Conservation (phyloP, 2,797 vertebrate genomes). For the Enteromius afrohamiltoni region DNA sequence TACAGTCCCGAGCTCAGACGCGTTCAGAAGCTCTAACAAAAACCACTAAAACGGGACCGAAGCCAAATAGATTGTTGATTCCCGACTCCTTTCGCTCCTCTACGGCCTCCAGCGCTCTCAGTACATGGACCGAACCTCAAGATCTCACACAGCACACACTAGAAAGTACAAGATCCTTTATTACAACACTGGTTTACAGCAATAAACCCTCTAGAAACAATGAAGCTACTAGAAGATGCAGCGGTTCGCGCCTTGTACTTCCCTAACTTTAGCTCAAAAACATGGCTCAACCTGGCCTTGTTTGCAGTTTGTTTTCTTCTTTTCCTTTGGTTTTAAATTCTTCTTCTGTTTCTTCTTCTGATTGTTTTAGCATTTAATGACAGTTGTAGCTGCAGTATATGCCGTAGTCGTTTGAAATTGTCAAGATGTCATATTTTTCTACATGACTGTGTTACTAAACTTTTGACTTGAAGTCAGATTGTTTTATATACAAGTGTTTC, state of each 20-base stretch:
- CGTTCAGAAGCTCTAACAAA: background rate
- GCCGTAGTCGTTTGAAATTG: conserved; percentile 52
- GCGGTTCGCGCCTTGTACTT: conserved; percentile 41
- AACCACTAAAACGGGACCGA: background rate
- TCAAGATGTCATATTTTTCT: conserved; percentile 66
- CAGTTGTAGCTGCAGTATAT: conserved; percentile 57
- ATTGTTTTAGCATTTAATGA: conserved; percentile 55
- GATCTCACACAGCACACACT: conserved; percentile 42
- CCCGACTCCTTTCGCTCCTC: conserved; percentile 10
- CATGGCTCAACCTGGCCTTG: conserved; percentile 39
- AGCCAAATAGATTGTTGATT: background rate
- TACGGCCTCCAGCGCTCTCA: conserved; percentile 40
- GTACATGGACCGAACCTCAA: conserved; percentile 13
- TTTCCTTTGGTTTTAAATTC: conserved; percentile 39
- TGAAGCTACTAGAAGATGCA: conserved; percentile 30
- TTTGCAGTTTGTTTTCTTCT: background rate
- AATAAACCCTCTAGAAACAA: conserved; percentile 45
- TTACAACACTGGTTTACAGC: conserved; percentile 49
- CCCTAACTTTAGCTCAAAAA: conserved; percentile 7
- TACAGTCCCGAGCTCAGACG: background rate
- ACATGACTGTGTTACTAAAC: conserved; percentile 59
- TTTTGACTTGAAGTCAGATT: conserved; percentile 50
- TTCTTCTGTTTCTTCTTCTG: conserved; percentile 37
- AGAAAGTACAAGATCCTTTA: conserved; percentile 16
- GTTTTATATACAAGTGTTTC: conserved; percentile 63